phyloP scores from a whole-genome alignment of 2,113 vertebrate species.

The Seriola rivoliana region DNA sequence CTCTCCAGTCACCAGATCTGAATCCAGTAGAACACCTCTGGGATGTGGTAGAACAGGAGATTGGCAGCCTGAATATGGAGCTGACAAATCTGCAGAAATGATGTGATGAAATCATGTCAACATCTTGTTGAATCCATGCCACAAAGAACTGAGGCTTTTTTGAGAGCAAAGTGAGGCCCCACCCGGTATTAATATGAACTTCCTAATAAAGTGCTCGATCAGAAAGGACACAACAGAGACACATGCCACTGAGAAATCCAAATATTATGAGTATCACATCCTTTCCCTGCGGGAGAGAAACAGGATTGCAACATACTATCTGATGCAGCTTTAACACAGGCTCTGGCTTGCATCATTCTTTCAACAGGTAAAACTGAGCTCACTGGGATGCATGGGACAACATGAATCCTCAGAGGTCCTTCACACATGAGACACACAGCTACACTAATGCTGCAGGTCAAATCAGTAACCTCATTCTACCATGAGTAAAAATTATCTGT shows the following conservation, averaged over 20 bases:
- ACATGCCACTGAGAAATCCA: conserved; percentile 26
- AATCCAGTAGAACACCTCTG: too few species aligned
- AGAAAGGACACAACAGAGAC: conserved; percentile 16
- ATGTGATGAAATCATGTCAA: neutral
- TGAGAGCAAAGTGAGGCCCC: neutral
- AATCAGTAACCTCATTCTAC: neutral
- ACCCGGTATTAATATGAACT: neutral
- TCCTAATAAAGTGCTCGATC: neutral
- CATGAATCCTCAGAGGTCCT: conserved; percentile 43
- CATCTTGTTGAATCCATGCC: neutral
- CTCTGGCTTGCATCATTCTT: conserved; percentile 78
- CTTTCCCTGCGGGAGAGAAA: conserved; percentile 46
- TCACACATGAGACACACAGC: conserved; percentile 40
- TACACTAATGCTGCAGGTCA: conserved; percentile 4
- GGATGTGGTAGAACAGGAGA: neutral
- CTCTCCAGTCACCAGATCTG: neutral
- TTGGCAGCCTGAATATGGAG: neutral
- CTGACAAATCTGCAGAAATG: neutral
- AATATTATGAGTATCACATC: conserved; percentile 40
- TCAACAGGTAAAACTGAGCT: conserved; percentile 63
- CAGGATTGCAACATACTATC: conserved; percentile 55
- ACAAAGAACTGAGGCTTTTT: neutral
- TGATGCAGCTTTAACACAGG: conserved; percentile 25
- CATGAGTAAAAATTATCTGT: neutral
- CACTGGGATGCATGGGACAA: conserved; percentile 46